Evolutionary conservation across 2,113 vertebrate genomes (phyloP).

Genomic region (Eclectus roratus): DNA sequence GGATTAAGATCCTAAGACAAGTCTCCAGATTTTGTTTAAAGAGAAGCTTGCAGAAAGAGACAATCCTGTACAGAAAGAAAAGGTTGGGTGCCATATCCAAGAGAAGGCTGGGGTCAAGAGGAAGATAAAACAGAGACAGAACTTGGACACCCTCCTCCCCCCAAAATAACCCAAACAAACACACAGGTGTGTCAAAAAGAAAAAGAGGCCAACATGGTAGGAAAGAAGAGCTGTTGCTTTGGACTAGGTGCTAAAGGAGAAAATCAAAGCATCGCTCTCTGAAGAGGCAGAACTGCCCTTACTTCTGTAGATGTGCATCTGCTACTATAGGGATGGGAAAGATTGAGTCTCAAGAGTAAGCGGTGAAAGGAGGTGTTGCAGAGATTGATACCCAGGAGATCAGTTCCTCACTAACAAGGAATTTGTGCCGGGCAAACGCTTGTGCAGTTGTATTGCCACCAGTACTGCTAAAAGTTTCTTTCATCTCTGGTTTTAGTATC

Average conservation of each 20-base stretch:
- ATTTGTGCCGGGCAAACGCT: constrained; percentile 21
- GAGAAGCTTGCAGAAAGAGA: background rate
- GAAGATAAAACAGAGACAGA: background rate
- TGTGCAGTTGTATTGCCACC: background rate
- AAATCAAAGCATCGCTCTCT: background rate
- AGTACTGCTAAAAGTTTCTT: background rate
- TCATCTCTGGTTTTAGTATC: constrained; percentile 40
- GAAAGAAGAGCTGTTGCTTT: background rate
- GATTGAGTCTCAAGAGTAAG: background rate
- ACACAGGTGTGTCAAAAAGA: background rate
- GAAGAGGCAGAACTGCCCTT: background rate
- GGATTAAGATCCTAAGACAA: background rate
- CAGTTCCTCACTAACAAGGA: background rate
- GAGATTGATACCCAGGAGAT: background rate
- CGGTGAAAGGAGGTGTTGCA: background rate
- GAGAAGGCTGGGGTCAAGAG: background rate
- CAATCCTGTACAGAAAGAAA: background rate
- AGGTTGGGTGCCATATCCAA: background rate
- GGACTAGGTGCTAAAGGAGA: background rate
- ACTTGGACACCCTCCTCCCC: background rate
- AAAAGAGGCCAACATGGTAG: background rate
- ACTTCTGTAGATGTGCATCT: background rate
- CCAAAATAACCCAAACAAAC: rapidly evolving
- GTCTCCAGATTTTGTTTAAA: background rate
- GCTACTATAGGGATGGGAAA: background rate